Conservation (phyloP, 2,888 invertebrate species). For the Phoronis australis region DNA sequence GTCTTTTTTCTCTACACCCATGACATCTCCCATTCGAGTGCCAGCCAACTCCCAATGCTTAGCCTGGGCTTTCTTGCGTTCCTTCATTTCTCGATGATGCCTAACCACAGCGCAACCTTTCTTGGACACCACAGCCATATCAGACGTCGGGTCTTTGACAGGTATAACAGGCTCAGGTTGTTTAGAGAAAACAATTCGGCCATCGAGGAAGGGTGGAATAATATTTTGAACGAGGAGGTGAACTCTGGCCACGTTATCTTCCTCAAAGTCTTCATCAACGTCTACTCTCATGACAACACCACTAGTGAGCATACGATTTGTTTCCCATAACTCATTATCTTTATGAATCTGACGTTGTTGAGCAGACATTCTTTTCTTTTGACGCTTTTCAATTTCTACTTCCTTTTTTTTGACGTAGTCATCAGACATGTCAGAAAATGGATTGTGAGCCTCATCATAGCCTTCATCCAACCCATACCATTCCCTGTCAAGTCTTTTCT, state of each 20-base stretch:
- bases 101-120: slow-evolving; percentile 84
- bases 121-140: slow-evolving; percentile 92
- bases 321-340: slow-evolving; percentile 98
- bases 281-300: slow-evolving; percentile 80
- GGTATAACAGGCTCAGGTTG: slow-evolving; percentile 99
- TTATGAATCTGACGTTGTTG: slow-evolving; percentile 95
- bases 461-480: slow-evolving; percentile 94
- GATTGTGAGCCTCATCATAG: slow-evolving; percentile 76
- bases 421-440: slow-evolving; percentile 77
- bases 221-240: slow-evolving; percentile 96
- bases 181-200: slow-evolving; percentile 97
- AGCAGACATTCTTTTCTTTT: slow-evolving; percentile 88
- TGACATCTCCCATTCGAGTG: slow-evolving; percentile 90
- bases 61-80: slow-evolving; percentile 91
- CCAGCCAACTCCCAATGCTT: slow-evolving; percentile 99
- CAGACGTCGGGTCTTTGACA: slow-evolving; percentile 88
- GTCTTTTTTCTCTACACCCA: slow-evolving; percentile 70
- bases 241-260: slow-evolving; percentile 89
- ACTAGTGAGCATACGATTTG: slow-evolving; percentile 88
- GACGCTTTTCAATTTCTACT: slow-evolving; percentile 81
- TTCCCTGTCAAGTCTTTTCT: slow-evolving; percentile 68
- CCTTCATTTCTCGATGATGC: slow-evolving; percentile 90
- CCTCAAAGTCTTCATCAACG: slow-evolving; percentile 71
- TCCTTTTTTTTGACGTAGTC: slow-evolving; percentile 92
- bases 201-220: slow-evolving; percentile 97